Conservation (phyloP, 92 coral and sea anemone genomes). For the Scolanthus callimorphus region DNA sequence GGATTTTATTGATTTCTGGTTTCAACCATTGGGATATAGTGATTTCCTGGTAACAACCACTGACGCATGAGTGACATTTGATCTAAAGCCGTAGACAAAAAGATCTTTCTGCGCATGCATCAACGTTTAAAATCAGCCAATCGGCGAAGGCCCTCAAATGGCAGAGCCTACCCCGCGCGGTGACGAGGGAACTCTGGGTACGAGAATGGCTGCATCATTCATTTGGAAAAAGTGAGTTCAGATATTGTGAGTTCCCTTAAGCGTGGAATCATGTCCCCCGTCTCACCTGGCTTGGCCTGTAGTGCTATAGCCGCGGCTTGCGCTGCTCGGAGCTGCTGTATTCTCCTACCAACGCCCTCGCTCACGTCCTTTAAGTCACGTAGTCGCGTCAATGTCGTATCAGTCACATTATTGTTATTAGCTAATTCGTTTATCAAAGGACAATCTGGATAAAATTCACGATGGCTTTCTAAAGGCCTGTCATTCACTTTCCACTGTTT, state of each 20-base stretch:
- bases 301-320: slow-evolving; percentile 42
- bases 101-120: no score
- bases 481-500: slow-evolving; percentile 96
- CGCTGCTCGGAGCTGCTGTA: slow-evolving; percentile 66
- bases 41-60: no score
- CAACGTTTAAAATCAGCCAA: no score
- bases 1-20: no score
- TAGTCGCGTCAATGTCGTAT: slow-evolving; percentile 70
- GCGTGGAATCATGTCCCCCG: neutral
- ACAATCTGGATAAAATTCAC: slow-evolving; percentile 92
- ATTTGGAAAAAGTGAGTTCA: no score
- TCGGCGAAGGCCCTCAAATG: no score
- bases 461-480: slow-evolving; percentile 77
- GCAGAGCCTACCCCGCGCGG: neutral
- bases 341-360: slow-evolving; percentile 67
- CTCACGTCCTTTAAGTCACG: slow-evolving; percentile 76
- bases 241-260: no score
- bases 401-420: slow-evolving; percentile 29
- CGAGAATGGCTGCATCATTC: neutral
- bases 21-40: no score
- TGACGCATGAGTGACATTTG: no score
- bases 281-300: slow-evolving; percentile 66
- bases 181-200: neutral
- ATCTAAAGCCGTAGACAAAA: no score
- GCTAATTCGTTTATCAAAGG: slow-evolving; percentile 61